A percentile compares a stretch with the other conserved stretches of the same genome.
phyloP scores from a whole-genome alignment of 2,113 vertebrate genomes.

The Micronycteris hirsuta region DNA sequence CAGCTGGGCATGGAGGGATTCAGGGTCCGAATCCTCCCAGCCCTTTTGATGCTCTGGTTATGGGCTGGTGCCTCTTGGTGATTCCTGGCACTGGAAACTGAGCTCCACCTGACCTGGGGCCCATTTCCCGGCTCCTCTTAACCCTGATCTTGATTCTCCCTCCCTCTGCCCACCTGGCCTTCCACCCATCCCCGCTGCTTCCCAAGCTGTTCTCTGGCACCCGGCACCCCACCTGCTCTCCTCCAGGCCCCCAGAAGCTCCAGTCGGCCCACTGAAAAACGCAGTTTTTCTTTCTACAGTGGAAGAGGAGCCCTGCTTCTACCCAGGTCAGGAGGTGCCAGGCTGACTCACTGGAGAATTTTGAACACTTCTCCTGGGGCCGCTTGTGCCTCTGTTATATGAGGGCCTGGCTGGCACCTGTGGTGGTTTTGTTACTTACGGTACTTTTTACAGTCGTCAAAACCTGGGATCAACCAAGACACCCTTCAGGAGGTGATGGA shows the following conservation, averaged over 20 bases:
- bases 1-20: too few species aligned
- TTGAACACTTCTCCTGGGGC: background rate
- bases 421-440: background rate
- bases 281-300: background rate
- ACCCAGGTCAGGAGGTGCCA: background rate
- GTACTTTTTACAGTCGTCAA: background rate
- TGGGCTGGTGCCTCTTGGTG: too few species aligned
- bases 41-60: too few species aligned
- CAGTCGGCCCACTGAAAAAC: background rate
- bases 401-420: accelerated
- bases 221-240: background rate
- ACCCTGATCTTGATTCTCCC: background rate
- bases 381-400: background rate
- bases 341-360: background rate
- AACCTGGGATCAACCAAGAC: background rate
- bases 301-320: background rate
- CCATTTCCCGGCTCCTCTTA: background rate
- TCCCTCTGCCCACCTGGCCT: background rate
- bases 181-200: background rate
- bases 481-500: background rate
- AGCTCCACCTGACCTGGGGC: background rate
- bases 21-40: background rate
- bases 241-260: accelerated
- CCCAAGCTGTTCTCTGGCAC: background rate
- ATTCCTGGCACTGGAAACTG: background rate